phyloP scores from a whole-genome alignment of 2,888 invertebrate genomes.

The Amiota mariae region DNA sequence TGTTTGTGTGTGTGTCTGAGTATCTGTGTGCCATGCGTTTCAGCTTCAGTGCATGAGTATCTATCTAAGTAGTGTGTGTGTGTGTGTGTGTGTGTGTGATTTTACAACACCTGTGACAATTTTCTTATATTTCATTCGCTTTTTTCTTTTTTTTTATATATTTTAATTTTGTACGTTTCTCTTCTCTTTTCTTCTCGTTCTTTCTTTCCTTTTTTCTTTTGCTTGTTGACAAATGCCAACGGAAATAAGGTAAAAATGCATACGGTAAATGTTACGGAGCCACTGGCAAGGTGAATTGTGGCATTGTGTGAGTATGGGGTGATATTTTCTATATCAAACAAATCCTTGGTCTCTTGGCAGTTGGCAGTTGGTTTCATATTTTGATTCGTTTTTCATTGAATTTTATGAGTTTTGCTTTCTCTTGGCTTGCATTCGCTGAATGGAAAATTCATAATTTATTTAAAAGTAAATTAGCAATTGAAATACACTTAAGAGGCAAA shows the following conservation, averaged over 20 bases:
- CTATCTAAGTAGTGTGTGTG: not conserved
- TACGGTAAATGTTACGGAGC: not conserved
- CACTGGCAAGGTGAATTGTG: too few species aligned
- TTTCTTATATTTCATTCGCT: slow-evolving; percentile 8
- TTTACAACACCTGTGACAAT: slow-evolving; percentile 37
- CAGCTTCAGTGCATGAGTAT: not conserved
- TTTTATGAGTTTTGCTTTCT: slow-evolving; percentile 2
- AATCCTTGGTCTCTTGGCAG: not conserved
- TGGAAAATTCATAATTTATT: too few species aligned
- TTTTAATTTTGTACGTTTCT: slow-evolving; percentile 24
- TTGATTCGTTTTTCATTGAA: slow-evolving; percentile 40
- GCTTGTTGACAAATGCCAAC: slow-evolving; percentile 28
- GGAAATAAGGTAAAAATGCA: slow-evolving; percentile 27
- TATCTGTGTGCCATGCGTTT: not conserved
- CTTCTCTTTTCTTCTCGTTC: not conserved
- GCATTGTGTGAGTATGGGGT: too few species aligned
- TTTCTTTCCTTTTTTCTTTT: not conserved
- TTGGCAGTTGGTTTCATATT: not conserved
- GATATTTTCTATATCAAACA: too few species aligned
- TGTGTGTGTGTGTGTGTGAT: not conserved
- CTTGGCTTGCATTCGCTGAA: too few species aligned
- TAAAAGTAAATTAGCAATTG: too few species aligned
- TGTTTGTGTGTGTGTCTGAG: slow-evolving; percentile 32
- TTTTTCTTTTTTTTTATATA: too few species aligned
- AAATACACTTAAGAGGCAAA: too few species aligned